Base-by-base conservation (phyloP, 92 coral and sea anemone genomes). In the Isaurus tuberculatus region DNA sequence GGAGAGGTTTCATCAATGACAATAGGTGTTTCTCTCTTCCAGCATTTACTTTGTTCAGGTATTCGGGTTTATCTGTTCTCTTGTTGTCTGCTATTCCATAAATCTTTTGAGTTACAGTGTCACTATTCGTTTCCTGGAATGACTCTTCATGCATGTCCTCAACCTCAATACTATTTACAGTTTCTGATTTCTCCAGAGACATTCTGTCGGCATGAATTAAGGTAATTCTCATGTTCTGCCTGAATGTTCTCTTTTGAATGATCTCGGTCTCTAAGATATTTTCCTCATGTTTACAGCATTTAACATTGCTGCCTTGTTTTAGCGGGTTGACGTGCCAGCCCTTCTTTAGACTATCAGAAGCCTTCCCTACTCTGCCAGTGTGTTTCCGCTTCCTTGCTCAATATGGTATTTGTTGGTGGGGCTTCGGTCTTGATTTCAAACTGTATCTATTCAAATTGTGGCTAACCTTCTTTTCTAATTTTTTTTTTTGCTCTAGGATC, bases 401-500 rank as follows among this genome's bases (percentile, higher is more conserved):
- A 46, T 11, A 4, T 46, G 14, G 53, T 0, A 46, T 46, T 46
- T 4, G 53, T 46, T 46, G 53, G 46, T 8, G 46, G 53, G 16
- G 53, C 53, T 46, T 46, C 53, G 1, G 53, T 46, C 53, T 46
- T 46, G 53, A 46, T 19, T 46, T 15, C 17, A 4, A 46, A 46
- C 17, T 46, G 0, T 19, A 46, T 11, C 16, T 46, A 46, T 46
- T 46, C 53, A 11, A 46, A 11, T 46, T 46, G 0, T 19, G 0
- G 0, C 16, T 11, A 15, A 46, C 16, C 16, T 46, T 46, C 53
- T 46, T 46, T 8, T 15, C 53, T 5, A 46, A 11, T 5, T 46
- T 22, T 6, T 33, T 31, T 36, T n/a, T 33, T 37, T 84, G 65
- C 58, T 86, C 81, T 22, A 80, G 66, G 14, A 80, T 79, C 7